Evolutionary conservation across 2,113 vertebrate species (phyloP).

Genomic region (Ifrita kowaldi): DNA sequence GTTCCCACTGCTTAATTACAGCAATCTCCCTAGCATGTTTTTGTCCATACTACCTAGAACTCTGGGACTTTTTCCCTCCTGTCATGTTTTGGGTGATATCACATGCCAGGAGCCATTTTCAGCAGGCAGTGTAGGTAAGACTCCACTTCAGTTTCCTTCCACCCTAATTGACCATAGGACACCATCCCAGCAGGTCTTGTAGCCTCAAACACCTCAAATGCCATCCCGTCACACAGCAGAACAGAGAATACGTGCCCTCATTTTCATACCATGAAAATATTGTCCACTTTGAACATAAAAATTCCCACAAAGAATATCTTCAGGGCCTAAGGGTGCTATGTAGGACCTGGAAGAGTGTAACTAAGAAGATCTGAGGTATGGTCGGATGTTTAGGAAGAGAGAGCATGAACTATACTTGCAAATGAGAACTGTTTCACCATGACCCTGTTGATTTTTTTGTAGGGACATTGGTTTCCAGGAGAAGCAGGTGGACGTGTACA

Average conservation of each 20-base stretch:
- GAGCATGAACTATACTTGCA: neutral
- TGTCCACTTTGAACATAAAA: neutral
- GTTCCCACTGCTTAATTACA: neutral
- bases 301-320: neutral
- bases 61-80: neutral
- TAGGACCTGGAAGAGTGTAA: neutral
- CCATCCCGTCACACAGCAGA: neutral
- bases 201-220: neutral
- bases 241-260: neutral
- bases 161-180: accelerated
- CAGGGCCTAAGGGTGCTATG: neutral
- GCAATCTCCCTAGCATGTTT: neutral
- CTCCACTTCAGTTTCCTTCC: neutral
- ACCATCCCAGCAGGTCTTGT: neutral
- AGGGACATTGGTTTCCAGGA: neutral
- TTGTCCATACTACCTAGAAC: neutral
- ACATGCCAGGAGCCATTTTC: neutral
- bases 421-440: neutral
- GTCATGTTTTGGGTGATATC: neutral
- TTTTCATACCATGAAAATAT: neutral
- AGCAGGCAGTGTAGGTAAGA: neutral
- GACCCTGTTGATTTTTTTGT: neutral
- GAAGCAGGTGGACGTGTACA: neutral
- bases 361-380: neutral
- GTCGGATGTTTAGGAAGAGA: neutral